Evolutionary conservation across 2,113 vertebrate species (phyloP).

Genomic region (Mormyrus lacerda): DNA sequence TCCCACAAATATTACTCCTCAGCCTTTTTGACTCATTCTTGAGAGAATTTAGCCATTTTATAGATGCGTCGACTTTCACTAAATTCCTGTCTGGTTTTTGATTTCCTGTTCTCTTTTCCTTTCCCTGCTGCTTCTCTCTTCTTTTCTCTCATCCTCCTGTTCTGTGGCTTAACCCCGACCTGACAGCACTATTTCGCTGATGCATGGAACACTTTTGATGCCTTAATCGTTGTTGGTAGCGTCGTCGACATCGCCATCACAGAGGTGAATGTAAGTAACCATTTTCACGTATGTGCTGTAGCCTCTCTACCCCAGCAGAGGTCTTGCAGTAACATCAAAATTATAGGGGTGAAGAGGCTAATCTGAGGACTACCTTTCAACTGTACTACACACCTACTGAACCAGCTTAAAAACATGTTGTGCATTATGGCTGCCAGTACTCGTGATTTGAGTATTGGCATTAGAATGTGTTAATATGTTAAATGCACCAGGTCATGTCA

Average conservation of each 20-base stretch:
- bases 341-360: not conserved
- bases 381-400: not conserved
- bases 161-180: slow-evolving; percentile 62
- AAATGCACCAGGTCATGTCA: not conserved
- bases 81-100: not conserved
- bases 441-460: not conserved
- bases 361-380: not conserved
- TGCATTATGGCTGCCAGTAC: not conserved
- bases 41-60: not conserved
- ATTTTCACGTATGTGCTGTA: slow-evolving; percentile 31
- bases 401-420: not conserved
- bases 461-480: not conserved
- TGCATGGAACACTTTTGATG: slow-evolving; percentile 99
- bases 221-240: slow-evolving; percentile 99
- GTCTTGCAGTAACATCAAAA: slow-evolving; percentile 41
- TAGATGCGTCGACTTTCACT: not conserved
- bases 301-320: slow-evolving; percentile 58
- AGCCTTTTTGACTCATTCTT: not conserved
- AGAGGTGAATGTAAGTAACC: slow-evolving; percentile 98
- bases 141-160: slow-evolving; percentile 39
- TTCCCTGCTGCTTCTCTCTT: slow-evolving; percentile 40
- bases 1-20: not conserved
- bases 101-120: slow-evolving; percentile 37
- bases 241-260: slow-evolving; percentile 99
- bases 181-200: slow-evolving; percentile 99